Percentiles rank a stretch among this genome's conserved stretches.
Conservation (phyloP, 2,113 vertebrate species). For the Dicaeum eximium region DNA sequence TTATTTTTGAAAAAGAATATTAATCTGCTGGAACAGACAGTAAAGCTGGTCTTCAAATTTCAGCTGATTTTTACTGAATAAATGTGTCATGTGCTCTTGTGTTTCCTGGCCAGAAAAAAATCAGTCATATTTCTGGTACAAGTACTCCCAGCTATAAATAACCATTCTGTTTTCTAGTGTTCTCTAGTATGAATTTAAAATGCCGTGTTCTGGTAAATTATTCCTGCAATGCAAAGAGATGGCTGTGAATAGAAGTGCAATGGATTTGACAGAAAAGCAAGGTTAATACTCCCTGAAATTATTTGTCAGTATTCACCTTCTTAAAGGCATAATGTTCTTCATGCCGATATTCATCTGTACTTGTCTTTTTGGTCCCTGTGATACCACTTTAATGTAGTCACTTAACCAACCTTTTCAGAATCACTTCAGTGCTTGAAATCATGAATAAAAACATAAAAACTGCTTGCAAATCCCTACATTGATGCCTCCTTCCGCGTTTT, state of each 20-base stretch:
- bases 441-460: not conserved
- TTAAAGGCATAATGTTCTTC: not conserved
- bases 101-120: not conserved
- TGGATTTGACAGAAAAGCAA: not conserved
- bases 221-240: not conserved
- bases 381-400: not conserved
- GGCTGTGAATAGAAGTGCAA: not conserved
- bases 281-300: not conserved
- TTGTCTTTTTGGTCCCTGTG: not conserved
- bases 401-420: not conserved
- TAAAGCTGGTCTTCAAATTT: conserved; percentile 14
- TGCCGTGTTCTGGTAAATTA: not conserved
- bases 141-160: conserved; percentile 44
- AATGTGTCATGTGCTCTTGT: not conserved
- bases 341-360: not conserved
- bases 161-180: conserved; percentile 28
- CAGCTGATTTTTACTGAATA: conserved; percentile 9
- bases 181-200: not conserved
- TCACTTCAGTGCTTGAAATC: not conserved
- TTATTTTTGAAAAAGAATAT: not conserved
- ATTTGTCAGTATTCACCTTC: not conserved
- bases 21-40: not conserved
- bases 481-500: not conserved
- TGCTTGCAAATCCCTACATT: not conserved
- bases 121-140: conserved; percentile 25